Base-by-base conservation (phyloP, 2,888 invertebrate genomes). In the Platycheirus rosarum region DNA sequence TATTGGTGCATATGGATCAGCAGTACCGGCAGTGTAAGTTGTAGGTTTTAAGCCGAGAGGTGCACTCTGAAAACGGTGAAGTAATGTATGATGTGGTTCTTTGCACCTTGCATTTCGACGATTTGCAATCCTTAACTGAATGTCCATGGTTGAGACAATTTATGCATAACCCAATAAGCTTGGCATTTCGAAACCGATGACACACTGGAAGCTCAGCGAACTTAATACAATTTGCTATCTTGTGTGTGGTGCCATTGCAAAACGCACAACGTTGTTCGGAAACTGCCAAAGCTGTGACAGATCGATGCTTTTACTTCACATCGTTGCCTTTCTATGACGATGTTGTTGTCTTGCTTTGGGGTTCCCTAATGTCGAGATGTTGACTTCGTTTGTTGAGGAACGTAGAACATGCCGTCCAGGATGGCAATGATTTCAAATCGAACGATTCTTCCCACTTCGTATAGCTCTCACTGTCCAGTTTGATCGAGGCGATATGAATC, bases 1-100 rank as follows among this genome's bases (percentile, higher is more conserved):
- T 9, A 18, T 35, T 37, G 26, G 23, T 49, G 57, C 49, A 14
- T 48, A 9, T n/a, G 16, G 8, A 46, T 37, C 35, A 13, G 23
- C n/a, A 9, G 14, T 9, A 5, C 18, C 1, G 20, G 29, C 20
- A 5, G 14, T 51, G 9, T 46, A 40, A 11, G 23, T 35, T 53
- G 32, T 66, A 16, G 40, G 65, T n/a, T 14, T 23, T 35, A 40
- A 35, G 29, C 0, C 20, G 2, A 40, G 18, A 8, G 46, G n/a
- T 20, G 51, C 8, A 57, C 18, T 37, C 18, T 57, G 74, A 66
- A 74, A 74, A 7, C 48, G 14, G 18, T 49, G 55, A 23, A 73
- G 57, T 46, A 63, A 26, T 46, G 71, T 32, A 29, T 63, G 53
- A 32, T 70, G 60, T 18, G 70, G 60, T 37, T 70, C 60, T 26